Base-by-base conservation (phyloP, 2,797 vertebrate species). In the Holocentrus rufus region DNA sequence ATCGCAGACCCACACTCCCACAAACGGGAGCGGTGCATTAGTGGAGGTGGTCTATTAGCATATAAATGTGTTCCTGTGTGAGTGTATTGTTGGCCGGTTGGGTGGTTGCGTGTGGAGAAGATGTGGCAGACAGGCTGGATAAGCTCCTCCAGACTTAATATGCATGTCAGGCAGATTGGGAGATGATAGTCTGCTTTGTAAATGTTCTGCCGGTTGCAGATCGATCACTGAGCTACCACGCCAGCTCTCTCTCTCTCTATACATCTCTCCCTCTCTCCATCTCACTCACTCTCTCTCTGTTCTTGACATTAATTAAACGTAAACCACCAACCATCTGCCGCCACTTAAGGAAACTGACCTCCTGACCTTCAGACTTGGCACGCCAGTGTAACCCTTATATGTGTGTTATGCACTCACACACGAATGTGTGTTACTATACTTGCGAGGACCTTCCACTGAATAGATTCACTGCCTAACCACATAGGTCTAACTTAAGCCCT, bases 301-400 rank as follows among this genome's bases (percentile, higher is more conserved):
- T 57, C 74, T 74, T 73, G 49, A 44, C 69, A 74, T 85, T 87
- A 83, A 88, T 87, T 89, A 87, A 87, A 78, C 10, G 68, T 83
- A 85, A 83, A 87, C 79, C 76, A 76, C 20, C 6, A 47, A 34
- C 85, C 86, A 90, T 86, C 83, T 90, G 88, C 79, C 39, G 15
- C 65, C 76, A 76, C 65, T 80, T 83, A 79, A n/a, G 53, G 55
- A 55, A 30, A 50, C 72, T 77, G 79, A 82, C 76, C 80, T 67
- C 18, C 47, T 82, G 74, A 85, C 81, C 76, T 49, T 17, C 30
- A 47, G 23, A 42, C 54, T 65, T 23, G 23, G 62, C 71, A 46
- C 8, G 44, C 25, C 8, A 14, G 62, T 39, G 39, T 62, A 49
- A 44, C 42, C 42, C 42, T 13, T 44, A 44, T 44, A 44, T 5